Conservation (phyloP, 2,797 vertebrate genomes). For the Phoxinus dragarum region DNA sequence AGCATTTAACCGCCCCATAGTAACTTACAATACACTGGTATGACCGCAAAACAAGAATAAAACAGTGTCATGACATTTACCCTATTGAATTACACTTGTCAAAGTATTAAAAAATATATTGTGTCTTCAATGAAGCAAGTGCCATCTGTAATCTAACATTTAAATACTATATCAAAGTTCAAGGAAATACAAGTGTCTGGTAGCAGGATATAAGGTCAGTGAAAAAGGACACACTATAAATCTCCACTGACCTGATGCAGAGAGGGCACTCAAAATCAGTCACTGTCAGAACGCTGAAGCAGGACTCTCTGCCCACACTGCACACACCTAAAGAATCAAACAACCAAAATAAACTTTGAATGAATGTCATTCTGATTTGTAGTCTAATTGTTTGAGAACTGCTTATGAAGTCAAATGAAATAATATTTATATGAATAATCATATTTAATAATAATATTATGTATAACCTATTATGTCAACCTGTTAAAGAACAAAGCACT, state of each 20-base stretch:
- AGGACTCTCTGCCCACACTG: conserved; percentile 59
- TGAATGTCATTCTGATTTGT: not conserved
- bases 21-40: not conserved
- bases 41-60: not conserved
- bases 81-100: not conserved
- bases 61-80: not conserved
- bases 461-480: not conserved
- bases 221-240: not conserved
- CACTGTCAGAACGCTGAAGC: conserved; percentile 75
- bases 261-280: conserved; percentile 91
- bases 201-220: not conserved
- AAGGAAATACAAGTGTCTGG: not conserved
- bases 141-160: not conserved
- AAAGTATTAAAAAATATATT: not conserved
- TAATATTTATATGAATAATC: not conserved
- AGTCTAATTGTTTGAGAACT: not conserved
- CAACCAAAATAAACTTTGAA: not conserved
- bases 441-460: not conserved
- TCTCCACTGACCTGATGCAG: conserved; percentile 85
- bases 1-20: not conserved
- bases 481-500: not conserved
- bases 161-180: not conserved
- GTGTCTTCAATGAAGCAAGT: not conserved
- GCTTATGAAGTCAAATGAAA: not conserved
- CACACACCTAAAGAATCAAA: conserved; percentile 63